phyloP scores from a whole-genome alignment of 2,113 vertebrate species.

The Carassius gibelio region DNA sequence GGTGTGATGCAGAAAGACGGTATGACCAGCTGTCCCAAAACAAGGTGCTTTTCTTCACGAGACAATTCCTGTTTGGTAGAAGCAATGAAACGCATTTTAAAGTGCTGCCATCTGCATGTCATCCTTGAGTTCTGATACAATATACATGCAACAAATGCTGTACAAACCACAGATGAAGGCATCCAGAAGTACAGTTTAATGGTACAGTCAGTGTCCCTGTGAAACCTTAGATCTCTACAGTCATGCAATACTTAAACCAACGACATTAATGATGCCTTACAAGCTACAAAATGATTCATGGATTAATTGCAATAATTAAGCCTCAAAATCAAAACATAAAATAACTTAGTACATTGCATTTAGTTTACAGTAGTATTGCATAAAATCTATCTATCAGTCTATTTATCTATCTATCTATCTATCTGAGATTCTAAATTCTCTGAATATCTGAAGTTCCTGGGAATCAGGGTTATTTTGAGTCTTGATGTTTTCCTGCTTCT shows the following conservation, averaged over 20 bases:
- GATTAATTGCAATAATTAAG: too few relatives aligned
- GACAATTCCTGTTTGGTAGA: not conserved
- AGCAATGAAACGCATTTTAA: not conserved
- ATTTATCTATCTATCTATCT: too few relatives aligned
- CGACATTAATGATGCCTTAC: too few relatives aligned
- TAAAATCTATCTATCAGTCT: too few relatives aligned
- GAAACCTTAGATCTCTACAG: not conserved
- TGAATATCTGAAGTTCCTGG: not conserved
- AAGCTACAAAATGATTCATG: too few relatives aligned
- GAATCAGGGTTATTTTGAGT: constrained; percentile 57
- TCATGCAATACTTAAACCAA: not conserved
- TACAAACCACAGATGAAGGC: not conserved
- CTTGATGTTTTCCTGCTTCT: constrained; percentile 38
- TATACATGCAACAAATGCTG: not conserved
- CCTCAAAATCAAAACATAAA: too few relatives aligned
- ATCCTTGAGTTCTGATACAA: not conserved
- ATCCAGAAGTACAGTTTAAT: not conserved
- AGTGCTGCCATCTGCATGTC: not conserved
- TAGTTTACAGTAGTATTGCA: not conserved
- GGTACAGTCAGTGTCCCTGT: not conserved
- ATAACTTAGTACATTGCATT: not conserved
- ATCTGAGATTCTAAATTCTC: too few relatives aligned
- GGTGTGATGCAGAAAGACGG: not conserved
- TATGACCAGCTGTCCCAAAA: not conserved
- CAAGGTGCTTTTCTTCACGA: not conserved